Percentiles rank a stretch among this genome's conserved stretches.
phyloP scores from a whole-genome alignment of 2,113 vertebrate species.

The Pristiophorus japonicus region DNA sequence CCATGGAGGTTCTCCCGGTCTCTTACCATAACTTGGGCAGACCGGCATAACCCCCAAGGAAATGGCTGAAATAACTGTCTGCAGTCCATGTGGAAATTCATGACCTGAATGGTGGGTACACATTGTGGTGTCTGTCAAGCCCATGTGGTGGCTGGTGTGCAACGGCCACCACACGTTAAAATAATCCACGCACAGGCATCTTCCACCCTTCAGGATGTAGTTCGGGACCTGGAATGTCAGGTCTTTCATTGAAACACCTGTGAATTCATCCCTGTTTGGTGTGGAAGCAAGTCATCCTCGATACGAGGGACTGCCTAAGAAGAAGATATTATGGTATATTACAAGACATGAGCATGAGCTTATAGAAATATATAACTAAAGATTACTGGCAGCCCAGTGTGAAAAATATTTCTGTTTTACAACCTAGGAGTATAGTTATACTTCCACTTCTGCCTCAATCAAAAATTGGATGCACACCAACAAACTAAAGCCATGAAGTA shows the following conservation, averaged over 20 bases:
- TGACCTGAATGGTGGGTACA: neutral
- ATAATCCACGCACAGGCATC: too few relatives aligned
- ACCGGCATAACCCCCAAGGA: neutral
- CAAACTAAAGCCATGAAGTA: neutral
- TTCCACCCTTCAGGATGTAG: too few relatives aligned
- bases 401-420: neutral
- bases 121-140: too few relatives aligned
- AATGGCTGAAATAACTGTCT: neutral
- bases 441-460: neutral
- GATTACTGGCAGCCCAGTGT: neutral
- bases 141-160: too few relatives aligned
- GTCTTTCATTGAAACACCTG: too few relatives aligned
- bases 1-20: neutral
- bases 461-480: neutral
- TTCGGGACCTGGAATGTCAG: too few relatives aligned
- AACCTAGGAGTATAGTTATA: neutral
- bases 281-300: too few relatives aligned
- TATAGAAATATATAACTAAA: neutral
- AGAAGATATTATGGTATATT: too few relatives aligned
- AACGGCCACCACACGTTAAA: too few relatives aligned
- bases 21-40: neutral
- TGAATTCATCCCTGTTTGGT: too few relatives aligned
- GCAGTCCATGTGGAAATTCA: neutral
- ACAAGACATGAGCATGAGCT: too few relatives aligned
- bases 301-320: too few relatives aligned